Conservation (phyloP, 2,888 invertebrate genomes). For the Yponomeuta evonymella region DNA sequence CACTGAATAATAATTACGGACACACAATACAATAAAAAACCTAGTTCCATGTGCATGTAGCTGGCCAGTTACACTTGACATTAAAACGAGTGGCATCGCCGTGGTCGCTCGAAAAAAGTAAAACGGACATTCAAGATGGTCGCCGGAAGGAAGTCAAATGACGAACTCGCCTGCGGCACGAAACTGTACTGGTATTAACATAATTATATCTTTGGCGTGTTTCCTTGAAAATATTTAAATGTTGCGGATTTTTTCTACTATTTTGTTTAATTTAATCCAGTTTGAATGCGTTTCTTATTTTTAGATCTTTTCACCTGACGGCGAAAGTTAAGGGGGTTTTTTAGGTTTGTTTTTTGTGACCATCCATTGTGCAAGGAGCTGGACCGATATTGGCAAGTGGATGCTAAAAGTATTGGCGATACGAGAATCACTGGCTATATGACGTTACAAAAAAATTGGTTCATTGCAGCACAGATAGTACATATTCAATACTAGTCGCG, state of each 20-base stretch:
- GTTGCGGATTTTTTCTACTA: conserved; percentile 18
- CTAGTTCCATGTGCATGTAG: conserved; percentile 7
- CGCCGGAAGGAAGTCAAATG: conserved; percentile 24
- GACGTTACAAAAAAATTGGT: no score
- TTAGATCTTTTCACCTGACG: neutral
- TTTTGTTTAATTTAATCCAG: neutral
- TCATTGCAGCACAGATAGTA: no score
- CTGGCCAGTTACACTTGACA: conserved; percentile 12
- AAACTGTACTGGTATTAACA: conserved; percentile 22
- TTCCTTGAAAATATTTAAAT: conserved; percentile 28
- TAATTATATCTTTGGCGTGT: conserved; percentile 29
- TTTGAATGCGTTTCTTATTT: neutral
- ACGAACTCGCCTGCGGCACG: conserved; percentile 21
- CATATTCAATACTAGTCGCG: no score
- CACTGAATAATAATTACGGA: neutral
- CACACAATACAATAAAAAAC: neutral
- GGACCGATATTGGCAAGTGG: no score
- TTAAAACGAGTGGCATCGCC: conserved; percentile 11
- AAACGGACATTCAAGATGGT: conserved; percentile 14
- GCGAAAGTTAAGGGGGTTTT: neutral
- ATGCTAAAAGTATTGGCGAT: no score
- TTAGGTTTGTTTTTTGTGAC: no score
- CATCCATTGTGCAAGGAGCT: no score
- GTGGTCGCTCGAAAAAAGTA: conserved; percentile 6
- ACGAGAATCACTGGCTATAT: no score